Base-by-base conservation (phyloP, 2,797 vertebrate species). In the Borostomias antarcticus region DNA sequence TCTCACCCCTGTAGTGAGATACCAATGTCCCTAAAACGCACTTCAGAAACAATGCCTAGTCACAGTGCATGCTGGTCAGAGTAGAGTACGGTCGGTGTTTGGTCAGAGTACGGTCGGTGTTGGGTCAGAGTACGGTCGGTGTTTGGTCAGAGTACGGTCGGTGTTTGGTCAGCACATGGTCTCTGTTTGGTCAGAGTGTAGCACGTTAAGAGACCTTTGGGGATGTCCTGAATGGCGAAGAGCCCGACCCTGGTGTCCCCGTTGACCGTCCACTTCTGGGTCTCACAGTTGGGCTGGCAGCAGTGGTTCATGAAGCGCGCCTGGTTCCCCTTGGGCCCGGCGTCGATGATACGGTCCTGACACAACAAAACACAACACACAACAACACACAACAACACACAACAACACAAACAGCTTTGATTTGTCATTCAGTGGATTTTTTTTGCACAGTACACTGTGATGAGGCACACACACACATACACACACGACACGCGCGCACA, bases 271-370 rank as follows among this genome's bases (percentile, higher is more conserved):
- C 98, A 99, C 70, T 99, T 99, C 89, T 99, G 98, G 9, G 98
- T 99, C 88, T 99, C 98, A 72, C 98, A 99, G 89, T 99, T 99
- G 59, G 98, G 98, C 81, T 99, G 96, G 86, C 98, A 99, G 79
- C 98, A 93, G 66, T 99, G 98, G 85, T 99, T 99, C 98, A 99
- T 99, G 84, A 99, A 99, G 33, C 98, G 95, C 51, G 98, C 96
- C 59, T 97, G 94, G 86, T 99, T 99, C 77, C 98, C 98, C 88
- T 99, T 99, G n/a, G 97, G 98, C 47, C 98, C 98, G 45, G 98
- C 98, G 64, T 99, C 98, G 76, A 99, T 99, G 76, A 99, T 94
- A 82, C 98, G 94, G 83, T 99, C 98, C 97, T 99, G 64, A 25
- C 23, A 19, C 58, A 13, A 40, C 51, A 9, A n/a, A 54, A 65